phyloP scores from a whole-genome alignment of 2,113 vertebrate species.

The Cranoglanis bouderius region DNA sequence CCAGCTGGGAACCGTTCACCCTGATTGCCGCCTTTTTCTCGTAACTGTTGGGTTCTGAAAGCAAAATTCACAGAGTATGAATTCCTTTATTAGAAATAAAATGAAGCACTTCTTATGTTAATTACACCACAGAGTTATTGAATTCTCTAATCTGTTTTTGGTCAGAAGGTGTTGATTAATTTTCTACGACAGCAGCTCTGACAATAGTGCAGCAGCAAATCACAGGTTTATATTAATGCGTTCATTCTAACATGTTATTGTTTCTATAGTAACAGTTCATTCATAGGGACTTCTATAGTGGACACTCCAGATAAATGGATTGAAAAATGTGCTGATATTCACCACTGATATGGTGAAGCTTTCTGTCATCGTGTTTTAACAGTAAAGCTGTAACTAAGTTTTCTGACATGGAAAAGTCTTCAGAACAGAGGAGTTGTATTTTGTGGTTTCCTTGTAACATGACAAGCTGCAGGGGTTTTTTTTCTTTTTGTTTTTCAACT shows the following conservation, averaged over 20 bases:
- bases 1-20: slow-evolving; percentile 84
- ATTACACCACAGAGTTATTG: background rate
- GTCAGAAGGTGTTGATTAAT: background rate
- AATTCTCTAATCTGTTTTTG: background rate
- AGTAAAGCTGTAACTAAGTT: background rate
- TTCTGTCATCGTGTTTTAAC: background rate
- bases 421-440: background rate
- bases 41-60: slow-evolving; percentile 92
- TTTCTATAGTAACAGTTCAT: background rate
- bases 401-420: background rate
- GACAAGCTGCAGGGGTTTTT: background rate
- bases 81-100: background rate
- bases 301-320: background rate
- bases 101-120: background rate
- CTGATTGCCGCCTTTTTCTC: slow-evolving; percentile 84
- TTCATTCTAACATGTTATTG: background rate
- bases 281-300: background rate
- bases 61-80: background rate
- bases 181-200: background rate
- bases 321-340: background rate
- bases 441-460: background rate
- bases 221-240: background rate
- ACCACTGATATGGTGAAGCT: background rate
- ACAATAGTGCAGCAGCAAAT: background rate
- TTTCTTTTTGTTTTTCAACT: background rate